Evolutionary conservation across 2,797 vertebrate genomes (phyloP), one percentile per base, ranked within the genome.

Genomic region (Philypnodon macrostomus): DNA sequence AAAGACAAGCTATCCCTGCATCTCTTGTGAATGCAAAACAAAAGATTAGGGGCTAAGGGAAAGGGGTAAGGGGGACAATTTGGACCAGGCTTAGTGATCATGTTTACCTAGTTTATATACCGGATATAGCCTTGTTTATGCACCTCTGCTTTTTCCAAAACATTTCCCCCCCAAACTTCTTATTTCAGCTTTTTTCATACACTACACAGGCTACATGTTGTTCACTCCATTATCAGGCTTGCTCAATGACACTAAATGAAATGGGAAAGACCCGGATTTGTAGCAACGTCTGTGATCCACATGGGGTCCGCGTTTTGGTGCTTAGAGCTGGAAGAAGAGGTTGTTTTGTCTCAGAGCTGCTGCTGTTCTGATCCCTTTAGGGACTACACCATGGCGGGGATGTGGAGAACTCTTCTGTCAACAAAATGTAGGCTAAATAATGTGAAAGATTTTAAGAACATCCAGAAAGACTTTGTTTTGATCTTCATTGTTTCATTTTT

Each of bases 221-320:
- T 63, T 80, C 64, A 63, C 48, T 40, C 45, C 58, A 58, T 73
- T 69, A 75, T 62, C 13, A 2, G 37, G 47, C 18, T 40, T 71
- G 76, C 73, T 79, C 54, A 7, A 48, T 70, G 62, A 79, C 76
- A 77, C 67, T 54, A 39, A 74, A 69, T 77, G 70, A 72, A 81
- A 77, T 78, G 70, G 60, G 79, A 76, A 29, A 74, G 80, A 67
- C 42, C 70, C 69, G 68, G 72, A 63, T 68, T 60, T 60, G 47
- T 61, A 46, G 61, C 65, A 37, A 9, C 46, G 67, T 42, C 53
- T 7, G 10, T 69, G 63, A 79, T 62, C 67, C 63, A 58, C 52
- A 70, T 55, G 53, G 56, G 74, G 75, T 66, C 75, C 69, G 65
- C 50, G 13, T 60, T 33, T 56, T 27, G 29, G 36, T 11, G 53